A percentile compares a stretch with the other conserved stretches of the same genome.
phyloP scores from a whole-genome alignment of 1,140 invertebrate genomes.

The Diachasmimorpha longicaudata region DNA sequence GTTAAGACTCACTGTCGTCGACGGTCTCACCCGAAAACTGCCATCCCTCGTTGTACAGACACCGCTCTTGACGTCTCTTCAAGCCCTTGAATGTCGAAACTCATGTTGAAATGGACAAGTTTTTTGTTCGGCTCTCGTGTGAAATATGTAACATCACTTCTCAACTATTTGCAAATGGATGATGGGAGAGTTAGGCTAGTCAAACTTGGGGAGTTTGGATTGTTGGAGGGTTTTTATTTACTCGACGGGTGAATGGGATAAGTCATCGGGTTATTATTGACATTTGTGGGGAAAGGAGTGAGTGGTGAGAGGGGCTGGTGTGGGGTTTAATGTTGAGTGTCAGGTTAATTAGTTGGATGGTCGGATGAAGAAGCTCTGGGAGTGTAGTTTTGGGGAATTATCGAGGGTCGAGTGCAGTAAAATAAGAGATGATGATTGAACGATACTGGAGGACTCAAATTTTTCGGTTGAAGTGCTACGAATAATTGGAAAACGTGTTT shows the following conservation, averaged over 20 bases:
- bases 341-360: too few relatives aligned
- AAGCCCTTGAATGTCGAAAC: neutral
- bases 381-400: too few relatives aligned
- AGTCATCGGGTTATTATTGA: neutral
- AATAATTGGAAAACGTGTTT: too few relatives aligned
- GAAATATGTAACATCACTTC: conserved; percentile 5
- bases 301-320: neutral
- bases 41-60: neutral
- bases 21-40: neutral
- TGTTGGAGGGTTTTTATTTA: neutral
- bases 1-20: conserved; percentile 22
- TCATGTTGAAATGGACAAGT: conserved; percentile 13
- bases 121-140: neutral
- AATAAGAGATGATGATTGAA: too few relatives aligned
- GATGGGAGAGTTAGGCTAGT: neutral
- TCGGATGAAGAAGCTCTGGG: too few relatives aligned
- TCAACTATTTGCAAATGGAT: neutral
- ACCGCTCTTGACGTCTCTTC: conserved; percentile 4
- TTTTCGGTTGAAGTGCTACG: too few relatives aligned
- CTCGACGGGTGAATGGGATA: neutral
- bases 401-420: too few relatives aligned
- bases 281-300: neutral
- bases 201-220: neutral
- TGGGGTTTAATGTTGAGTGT: too few relatives aligned
- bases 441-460: too few relatives aligned